Evolutionary conservation across 2,113 vertebrate species (phyloP), one percentile per base, ranked within the genome.

Genomic region (Peromyscus polionotus): DNA sequence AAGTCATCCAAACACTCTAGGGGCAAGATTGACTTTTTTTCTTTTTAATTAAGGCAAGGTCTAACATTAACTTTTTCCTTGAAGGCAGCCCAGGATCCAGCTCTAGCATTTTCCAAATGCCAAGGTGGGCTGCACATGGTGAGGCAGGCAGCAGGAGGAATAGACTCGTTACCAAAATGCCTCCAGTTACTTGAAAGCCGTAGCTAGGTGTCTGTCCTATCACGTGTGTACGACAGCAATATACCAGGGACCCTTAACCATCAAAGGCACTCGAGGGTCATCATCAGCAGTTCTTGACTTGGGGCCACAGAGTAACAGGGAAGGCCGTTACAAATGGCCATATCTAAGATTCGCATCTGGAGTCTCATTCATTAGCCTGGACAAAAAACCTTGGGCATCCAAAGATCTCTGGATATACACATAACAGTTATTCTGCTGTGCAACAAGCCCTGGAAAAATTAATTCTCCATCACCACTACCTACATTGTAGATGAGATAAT

Each of bases 51-150:
- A 90, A 59, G 89, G 16, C 6, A 88, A 88, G 19, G 26, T 59
- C 5, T 26, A 84, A 61, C 36, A 61, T 79, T 80, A 80, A 75
- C 65, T 80, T 88, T 89, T 96, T 48, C 42, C 63, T 91, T 88
- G 33, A 87, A 76, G 48, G 80, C 19, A 84, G 24, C 12, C 51
- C 68, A 63, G 73, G 76, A 33, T 42, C 31, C 51, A 72, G 19
- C 39, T n/a, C 45, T 72, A 90, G n/a, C 39, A 17, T 88, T 79
- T 89, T 85, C 65, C 63, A 59, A 86, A 86, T 90, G 63, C 72
- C n/a, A n/a, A 0, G n/a, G 20, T 70, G 6, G 19, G 94, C 75
- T 90, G 59, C 8, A 57, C 5, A 72, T 16, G 88, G 20, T 67
- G 33, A 85, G 59, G n/a, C 13, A 91, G 39, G 51, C 42, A 51